Base-by-base conservation (phyloP, 1,140 invertebrate species). In the Babylonia areolata region DNA sequence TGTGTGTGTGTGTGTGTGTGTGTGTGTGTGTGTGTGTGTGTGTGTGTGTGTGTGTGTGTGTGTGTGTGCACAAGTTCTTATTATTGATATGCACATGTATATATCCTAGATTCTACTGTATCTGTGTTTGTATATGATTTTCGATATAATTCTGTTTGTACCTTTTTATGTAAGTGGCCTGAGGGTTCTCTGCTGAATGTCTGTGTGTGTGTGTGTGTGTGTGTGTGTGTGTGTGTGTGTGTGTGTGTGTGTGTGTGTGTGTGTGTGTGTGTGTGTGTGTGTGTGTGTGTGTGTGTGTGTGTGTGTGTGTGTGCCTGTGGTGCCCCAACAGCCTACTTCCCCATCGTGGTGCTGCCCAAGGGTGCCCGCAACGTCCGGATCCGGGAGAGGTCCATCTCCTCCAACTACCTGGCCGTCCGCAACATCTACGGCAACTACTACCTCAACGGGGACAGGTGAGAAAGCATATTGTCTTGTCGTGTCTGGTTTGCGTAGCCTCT, bases 341-440 rank as follows among this genome's bases (percentile, higher is more conserved):
- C 90, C 23, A 88, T 92, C 11, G 90, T 89, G 31, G 89, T 92
- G 3, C 80, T 92, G 23, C 92, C 92, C 40, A 92, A 92, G 81
- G 87, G 85, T 40, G 90, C 92, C 3, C 80, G 90, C n/a, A 87
- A 89, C 20, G 89, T 92, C 5, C 64, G 79, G 64, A 89, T 92
- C 33, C 71, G 84, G 9, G 91, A 92, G 71, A 89, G 88, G 37
- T 87, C 88, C 3, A 81, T 92, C 12, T 91, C 92, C 9, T 90
- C 90, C 51, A 92, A 92, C 80, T 92, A 90, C 84, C 87, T 93
- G 5, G 88, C 91, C 5, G 85, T 92, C n/a, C 78, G 91, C 20
- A 91, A 93, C 85, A 90, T 91, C 35, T 92, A 89, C 84, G 91
- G 91, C 23, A 86, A 90, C n/a, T 93, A 91, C 80, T 91, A 90